phyloP scores from a whole-genome alignment of 2,113 vertebrate species.

The Cebus imitator region DNA sequence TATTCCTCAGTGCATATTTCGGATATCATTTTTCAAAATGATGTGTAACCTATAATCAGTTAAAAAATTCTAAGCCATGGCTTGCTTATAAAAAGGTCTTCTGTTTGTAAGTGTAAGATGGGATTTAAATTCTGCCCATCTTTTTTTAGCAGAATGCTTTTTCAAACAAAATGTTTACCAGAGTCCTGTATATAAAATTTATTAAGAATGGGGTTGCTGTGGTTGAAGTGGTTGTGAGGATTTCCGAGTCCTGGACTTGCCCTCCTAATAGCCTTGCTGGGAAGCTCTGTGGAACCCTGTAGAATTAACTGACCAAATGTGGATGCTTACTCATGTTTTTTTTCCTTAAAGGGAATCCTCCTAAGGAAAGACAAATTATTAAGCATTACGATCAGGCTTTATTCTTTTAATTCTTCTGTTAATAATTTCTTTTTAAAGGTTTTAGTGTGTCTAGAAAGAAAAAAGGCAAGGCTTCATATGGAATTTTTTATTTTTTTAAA shows the following conservation, averaged over 20 bases:
- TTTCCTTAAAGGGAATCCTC: background rate
- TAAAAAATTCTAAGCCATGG: background rate
- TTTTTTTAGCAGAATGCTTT: slow-evolving; percentile 1
- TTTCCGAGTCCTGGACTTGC: background rate
- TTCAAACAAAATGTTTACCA: background rate
- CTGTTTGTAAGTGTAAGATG: slow-evolving; percentile 13
- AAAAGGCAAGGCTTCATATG: background rate
- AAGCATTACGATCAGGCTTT: background rate
- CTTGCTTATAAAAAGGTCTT: background rate
- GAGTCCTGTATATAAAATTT: background rate
- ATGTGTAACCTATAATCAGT: background rate
- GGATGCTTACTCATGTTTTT: background rate
- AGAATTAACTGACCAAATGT: background rate
- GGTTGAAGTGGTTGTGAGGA: background rate
- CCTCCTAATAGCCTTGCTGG: background rate
- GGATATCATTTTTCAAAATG: background rate
- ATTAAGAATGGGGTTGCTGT: background rate
- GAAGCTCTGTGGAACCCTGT: background rate
- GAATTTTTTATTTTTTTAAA: slow-evolving; percentile 8
- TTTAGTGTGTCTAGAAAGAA: slow-evolving; percentile 11
- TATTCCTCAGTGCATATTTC: background rate
- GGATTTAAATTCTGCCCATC: background rate
- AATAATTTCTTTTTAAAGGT: background rate
- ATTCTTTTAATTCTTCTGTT: background rate
- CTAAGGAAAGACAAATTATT: background rate